Percentiles rank a stretch among this genome's conserved stretches.
Evolutionary conservation across 2,888 invertebrate genomes (phyloP).

Genomic region (Polyommatus icarus): DNA sequence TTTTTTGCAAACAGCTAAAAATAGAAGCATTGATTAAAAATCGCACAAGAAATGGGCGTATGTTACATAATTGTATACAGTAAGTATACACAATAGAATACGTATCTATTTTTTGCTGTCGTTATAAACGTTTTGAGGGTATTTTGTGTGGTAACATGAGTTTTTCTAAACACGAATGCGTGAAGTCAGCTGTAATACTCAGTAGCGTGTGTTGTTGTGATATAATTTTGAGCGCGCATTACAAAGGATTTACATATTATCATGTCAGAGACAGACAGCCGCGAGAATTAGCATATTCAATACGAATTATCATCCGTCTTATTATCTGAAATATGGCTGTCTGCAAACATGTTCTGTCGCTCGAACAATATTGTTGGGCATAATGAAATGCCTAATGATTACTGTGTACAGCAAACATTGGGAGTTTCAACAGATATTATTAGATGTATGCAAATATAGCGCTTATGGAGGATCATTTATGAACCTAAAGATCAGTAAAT

Average conservation of each 20-base stretch:
- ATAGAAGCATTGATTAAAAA: too few species aligned
- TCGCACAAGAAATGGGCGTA: too few species aligned
- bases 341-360: conserved; percentile 21
- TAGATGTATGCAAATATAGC: neutral
- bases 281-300: conserved; percentile 40
- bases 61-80: too few species aligned
- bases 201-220: conserved; percentile 39
- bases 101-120: neutral
- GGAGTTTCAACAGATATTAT: conserved; percentile 4
- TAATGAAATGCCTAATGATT: conserved; percentile 13
- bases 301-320: conserved; percentile 37
- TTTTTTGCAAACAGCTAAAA: too few species aligned
- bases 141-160: neutral
- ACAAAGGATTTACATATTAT: conserved; percentile 40
- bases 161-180: neutral
- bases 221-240: conserved; percentile 39
- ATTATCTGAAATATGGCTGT: conserved; percentile 30
- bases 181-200: neutral
- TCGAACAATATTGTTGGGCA: conserved; percentile 10
- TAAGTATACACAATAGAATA: too few species aligned
- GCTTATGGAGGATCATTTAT: neutral
- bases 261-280: conserved; percentile 37
- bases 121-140: neutral
- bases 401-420: neutral
- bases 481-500: neutral